Percentiles rank a stretch among this genome's conserved stretches.
These are phyloP conservation scores for Echeneis naucrates DNA, from an alignment of 2,797 vertebrate species.

Conservation along the genomic window DNA sequence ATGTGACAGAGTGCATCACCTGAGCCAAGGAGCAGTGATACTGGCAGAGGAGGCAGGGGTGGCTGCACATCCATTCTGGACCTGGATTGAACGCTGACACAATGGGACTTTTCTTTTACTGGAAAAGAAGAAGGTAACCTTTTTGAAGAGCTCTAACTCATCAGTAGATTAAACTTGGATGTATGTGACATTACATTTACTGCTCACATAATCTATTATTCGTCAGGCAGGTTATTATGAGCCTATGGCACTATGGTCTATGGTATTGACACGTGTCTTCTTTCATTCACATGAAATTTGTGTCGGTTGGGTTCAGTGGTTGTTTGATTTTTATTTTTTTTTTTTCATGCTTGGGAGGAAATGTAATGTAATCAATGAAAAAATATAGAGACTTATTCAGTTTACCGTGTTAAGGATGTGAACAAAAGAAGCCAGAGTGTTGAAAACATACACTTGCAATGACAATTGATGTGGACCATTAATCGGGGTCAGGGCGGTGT, in stretches of 20 bases:
- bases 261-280: background rate
- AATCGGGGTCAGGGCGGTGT: background rate
- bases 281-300: background rate
- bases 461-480: background rate
- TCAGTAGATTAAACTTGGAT: background rate
- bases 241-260: background rate
- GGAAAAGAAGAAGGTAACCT: slow-evolving; percentile 17
- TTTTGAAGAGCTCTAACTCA: background rate
- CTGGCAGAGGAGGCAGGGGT: slow-evolving; percentile 55
- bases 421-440: background rate
- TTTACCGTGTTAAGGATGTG: background rate
- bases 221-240: slow-evolving; percentile 23
- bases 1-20: slow-evolving; percentile 43
- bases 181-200: slow-evolving; percentile 9
- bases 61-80: slow-evolving; percentile 21
- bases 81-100: slow-evolving; percentile 4
- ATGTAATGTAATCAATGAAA: no score
- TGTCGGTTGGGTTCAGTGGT: background rate
- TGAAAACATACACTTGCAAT: slow-evolving; percentile 5
- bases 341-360: no score
- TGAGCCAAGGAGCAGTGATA: slow-evolving; percentile 40
- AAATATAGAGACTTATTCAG: background rate
- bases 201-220: slow-evolving; percentile 47
- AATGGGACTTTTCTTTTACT: background rate
- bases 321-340: no score